Evolutionary conservation across 2,113 vertebrate genomes (phyloP).

Genomic region (Caloenas nicobarica): DNA sequence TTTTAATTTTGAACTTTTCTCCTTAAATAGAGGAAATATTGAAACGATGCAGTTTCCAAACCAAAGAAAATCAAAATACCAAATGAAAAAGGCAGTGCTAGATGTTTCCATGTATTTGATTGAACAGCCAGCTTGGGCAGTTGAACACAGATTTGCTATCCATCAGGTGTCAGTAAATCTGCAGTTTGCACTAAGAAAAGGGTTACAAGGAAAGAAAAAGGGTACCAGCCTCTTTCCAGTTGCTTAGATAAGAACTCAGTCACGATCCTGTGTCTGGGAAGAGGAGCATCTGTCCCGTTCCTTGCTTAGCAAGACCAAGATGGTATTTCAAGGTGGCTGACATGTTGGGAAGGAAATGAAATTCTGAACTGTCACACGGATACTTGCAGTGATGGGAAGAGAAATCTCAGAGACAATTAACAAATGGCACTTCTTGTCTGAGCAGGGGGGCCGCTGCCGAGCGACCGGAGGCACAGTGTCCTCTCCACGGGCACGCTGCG

Average conservation of each 20-base stretch:
- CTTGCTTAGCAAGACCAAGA: background rate
- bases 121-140: background rate
- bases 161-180: background rate
- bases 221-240: background rate
- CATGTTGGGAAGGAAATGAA: background rate
- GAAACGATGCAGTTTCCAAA: background rate
- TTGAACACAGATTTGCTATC: background rate
- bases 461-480: constrained; percentile 64
- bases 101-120: background rate
- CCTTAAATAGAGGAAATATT: background rate
- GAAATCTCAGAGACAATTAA: rapidly evolving
- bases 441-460: constrained; percentile 62
- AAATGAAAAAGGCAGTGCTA: background rate
- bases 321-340: background rate
- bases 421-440: rapidly evolving
- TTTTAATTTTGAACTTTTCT: background rate
- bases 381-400: background rate
- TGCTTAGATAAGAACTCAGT: background rate
- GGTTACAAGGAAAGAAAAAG: background rate
- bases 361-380: no score
- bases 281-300: background rate
- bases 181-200: background rate
- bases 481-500: constrained; percentile 66
- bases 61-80: background rate
- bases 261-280: background rate